A percentile compares a stretch with the other conserved stretches of the same genome.
Conservation (phyloP, 2,113 vertebrate genomes). For the Ceyx margarethae region DNA sequence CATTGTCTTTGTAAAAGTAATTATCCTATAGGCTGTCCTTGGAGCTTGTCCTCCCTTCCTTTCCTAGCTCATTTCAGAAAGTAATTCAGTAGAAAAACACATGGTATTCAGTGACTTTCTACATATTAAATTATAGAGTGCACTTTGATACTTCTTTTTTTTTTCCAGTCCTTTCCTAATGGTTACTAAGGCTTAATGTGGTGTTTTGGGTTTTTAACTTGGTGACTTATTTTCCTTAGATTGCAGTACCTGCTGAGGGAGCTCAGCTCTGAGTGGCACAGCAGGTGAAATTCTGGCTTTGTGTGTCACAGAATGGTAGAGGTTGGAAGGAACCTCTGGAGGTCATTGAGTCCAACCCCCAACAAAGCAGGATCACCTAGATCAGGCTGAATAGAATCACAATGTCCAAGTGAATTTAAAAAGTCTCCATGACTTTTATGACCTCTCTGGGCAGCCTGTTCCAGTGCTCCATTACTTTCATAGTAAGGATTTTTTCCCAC, state of each 20-base stretch:
- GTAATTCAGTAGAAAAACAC: neutral
- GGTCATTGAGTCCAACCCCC: neutral
- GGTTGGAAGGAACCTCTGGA: neutral
- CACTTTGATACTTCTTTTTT: neutral
- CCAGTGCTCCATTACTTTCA: neutral
- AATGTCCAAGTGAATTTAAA: too few relatives aligned
- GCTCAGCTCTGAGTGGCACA: fast-evolving
- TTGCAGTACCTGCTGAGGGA: neutral
- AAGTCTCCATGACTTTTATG: too few relatives aligned
- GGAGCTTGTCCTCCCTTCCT: neutral
- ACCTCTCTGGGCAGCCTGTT: too few relatives aligned
- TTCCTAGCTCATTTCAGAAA: neutral
- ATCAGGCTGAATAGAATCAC: too few relatives aligned
- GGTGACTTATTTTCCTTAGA: neutral
- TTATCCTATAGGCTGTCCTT: neutral
- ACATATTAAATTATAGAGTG: neutral
- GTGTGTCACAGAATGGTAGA: neutral
- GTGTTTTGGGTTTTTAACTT: neutral
- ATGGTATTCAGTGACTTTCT: neutral
- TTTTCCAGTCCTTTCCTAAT: neutral
- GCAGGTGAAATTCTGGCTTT: neutral
- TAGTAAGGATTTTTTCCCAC: neutral
- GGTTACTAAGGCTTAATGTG: neutral
- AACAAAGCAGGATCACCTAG: too few relatives aligned
- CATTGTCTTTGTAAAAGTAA: neutral